These are phyloP conservation scores for Gymnodraco acuticeps DNA, from an alignment of 2,797 vertebrate genomes.

Conservation along the genomic window DNA sequence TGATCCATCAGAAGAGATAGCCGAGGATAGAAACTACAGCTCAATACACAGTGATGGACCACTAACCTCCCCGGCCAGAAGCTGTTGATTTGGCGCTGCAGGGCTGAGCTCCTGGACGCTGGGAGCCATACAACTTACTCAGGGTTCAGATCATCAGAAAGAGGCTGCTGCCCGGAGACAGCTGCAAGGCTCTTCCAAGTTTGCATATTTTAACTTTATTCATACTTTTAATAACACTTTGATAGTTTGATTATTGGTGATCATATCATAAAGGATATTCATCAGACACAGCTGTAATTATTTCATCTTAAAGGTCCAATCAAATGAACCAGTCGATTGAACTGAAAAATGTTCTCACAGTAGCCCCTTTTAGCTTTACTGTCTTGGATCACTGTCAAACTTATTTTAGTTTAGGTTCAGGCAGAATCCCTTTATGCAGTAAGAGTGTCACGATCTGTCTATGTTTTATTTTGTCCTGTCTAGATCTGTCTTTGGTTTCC, in stretches of 20 bases:
- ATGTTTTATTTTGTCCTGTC: no score
- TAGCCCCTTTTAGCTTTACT: neutral
- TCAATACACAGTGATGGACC: constrained; percentile 13
- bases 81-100: constrained; percentile 39
- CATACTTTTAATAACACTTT: neutral
- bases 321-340: neutral
- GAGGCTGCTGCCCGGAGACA: constrained; percentile 7
- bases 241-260: no score
- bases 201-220: neutral
- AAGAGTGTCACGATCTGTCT: no score
- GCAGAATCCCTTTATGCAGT: no score
- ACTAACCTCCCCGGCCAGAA: constrained; percentile 1
- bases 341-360: neutral
- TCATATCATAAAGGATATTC: no score
- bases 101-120: constrained; percentile 8
- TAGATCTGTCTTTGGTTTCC: no score
- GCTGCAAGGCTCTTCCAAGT: neutral
- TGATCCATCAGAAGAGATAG: constrained; percentile 25
- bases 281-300: no score
- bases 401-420: no score
- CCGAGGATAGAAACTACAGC: neutral
- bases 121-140: constrained; percentile 31
- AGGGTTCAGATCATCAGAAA: constrained; percentile 18
- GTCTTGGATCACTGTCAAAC: no score
- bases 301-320: neutral